Evolutionary conservation across 2,888 invertebrate genomes (phyloP), one percentile per base, ranked within the genome.

Genomic region (Bombylius discolor): DNA sequence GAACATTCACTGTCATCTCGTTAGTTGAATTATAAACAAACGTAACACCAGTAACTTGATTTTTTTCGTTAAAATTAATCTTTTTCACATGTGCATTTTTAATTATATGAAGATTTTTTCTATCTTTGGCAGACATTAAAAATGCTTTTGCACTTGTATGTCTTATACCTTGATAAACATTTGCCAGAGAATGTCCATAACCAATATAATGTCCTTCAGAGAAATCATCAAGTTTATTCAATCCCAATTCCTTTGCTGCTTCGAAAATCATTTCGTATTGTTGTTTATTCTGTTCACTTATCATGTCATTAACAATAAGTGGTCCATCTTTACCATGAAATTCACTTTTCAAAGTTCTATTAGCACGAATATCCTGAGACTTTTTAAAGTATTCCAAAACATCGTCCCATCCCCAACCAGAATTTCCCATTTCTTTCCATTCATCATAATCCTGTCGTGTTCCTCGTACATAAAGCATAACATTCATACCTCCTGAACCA

Each of bases 341-440:
- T 49, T 58, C 55, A 0, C 64, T 64, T 55, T 66, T 62, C 1
- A 62, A 66, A 4, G 44, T 60, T 54, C 66, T 65, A 33, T 62
- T 65, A 56, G 62, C 49, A 66, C 49, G 76, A 72, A 87, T 88
- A 68, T 89, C 88, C 68, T 87, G 77, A 0, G 89, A 89, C 67
- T 89, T 89, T 68, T 84, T 84, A 67, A 90, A 92, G 68, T 87
- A 90, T 0, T 84, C 83, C 51, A 89, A 69, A 0, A 90, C 80
- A 60, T 87, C 84, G 42, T 89, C 81, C 70, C 81, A 91, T 4
- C 85, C 75, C 87, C 87, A 87, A 0, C 80, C 81, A 0, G 66
- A 58, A 63, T 82, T 84, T 0, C 85, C 85, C 45, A 74, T 49
- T 1, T 66, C 64, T 9, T 76, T 75, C 87, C 87, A 87, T 0